Percentiles rank a stretch among this genome's conserved stretches.
phyloP scores from a whole-genome alignment of 2,113 vertebrate genomes.

The Psettodes erumei region DNA sequence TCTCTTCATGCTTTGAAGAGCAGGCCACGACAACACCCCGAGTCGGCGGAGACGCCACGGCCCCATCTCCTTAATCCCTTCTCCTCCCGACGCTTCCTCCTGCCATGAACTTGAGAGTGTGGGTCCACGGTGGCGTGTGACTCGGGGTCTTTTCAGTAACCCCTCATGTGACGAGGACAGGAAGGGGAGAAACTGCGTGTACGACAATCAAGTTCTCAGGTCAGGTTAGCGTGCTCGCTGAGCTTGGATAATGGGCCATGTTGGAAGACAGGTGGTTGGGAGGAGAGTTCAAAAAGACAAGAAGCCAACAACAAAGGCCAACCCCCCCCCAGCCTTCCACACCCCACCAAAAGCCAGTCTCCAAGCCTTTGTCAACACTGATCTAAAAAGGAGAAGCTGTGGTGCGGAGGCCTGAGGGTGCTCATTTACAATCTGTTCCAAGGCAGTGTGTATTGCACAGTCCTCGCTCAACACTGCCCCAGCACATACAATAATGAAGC shows the following conservation, averaged over 20 bases:
- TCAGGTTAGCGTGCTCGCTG: background rate
- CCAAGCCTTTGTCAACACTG: slow-evolving; percentile 58
- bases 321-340: slow-evolving; percentile 10
- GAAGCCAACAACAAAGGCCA: slow-evolving; percentile 68
- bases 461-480: background rate
- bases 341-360: slow-evolving; percentile 45
- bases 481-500: slow-evolving; percentile 24
- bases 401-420: slow-evolving; percentile 44
- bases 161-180: background rate
- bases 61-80: slow-evolving; percentile 68
- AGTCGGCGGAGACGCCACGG: slow-evolving; percentile 66
- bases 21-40: slow-evolving; percentile 70
- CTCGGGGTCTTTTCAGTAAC: slow-evolving; percentile 6
- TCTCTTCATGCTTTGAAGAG: slow-evolving; percentile 72
- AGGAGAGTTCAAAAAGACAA: slow-evolving; percentile 59
- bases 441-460: slow-evolving; percentile 6
- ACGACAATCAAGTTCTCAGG: background rate
- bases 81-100: slow-evolving; percentile 44
- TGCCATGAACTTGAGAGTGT: slow-evolving; percentile 70
- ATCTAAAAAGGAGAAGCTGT: slow-evolving; percentile 56
- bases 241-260: slow-evolving; percentile 52
- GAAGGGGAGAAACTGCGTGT: background rate
- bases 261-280: slow-evolving; percentile 63
- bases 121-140: slow-evolving; percentile 3
- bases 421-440: slow-evolving; percentile 63